These are phyloP conservation scores for Cettia cetti DNA, from an alignment of 2,113 vertebrate species.

Conservation along the genomic window DNA sequence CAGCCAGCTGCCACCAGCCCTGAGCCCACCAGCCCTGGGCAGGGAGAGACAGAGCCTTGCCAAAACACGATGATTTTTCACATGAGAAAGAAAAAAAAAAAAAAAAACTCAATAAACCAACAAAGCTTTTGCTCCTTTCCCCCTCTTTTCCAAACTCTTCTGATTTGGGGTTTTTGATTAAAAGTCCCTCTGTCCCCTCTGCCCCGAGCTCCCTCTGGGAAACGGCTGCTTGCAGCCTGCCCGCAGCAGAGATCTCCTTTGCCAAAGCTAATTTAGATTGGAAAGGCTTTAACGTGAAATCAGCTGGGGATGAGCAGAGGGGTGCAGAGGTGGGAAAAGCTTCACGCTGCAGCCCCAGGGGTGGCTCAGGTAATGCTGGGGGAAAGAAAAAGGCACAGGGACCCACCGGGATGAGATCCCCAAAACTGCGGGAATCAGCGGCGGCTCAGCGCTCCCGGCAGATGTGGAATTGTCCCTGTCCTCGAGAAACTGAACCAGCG, in stretches of 20 bases:
- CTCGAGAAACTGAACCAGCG: not conserved
- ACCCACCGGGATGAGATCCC: not conserved
- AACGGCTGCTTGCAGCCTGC: not conserved
- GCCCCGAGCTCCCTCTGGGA: not conserved
- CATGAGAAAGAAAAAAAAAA: rapidly evolving
- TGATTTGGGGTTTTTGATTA: not conserved
- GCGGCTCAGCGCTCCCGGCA: not conserved
- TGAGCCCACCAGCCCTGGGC: rapidly evolving
- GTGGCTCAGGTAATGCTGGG: not conserved
- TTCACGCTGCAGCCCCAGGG: not conserved
- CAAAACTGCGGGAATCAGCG: not conserved
- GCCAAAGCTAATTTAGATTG: not conserved
- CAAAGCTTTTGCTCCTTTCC: not conserved
- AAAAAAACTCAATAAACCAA: not conserved
- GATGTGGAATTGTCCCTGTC: slow-evolving; percentile 1
- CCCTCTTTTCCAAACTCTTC: not conserved
- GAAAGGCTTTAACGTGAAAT: not conserved
- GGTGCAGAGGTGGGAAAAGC: not conserved
- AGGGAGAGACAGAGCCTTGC: not conserved
- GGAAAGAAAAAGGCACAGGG: not conserved
- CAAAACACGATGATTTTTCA: not conserved
- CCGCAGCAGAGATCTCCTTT: not conserved
- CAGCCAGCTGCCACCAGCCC: not conserved
- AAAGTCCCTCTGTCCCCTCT: not conserved
- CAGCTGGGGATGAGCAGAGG: not conserved